Evolutionary conservation across 1,140 invertebrate species (phyloP), one percentile per base, ranked within the genome.

Genomic region (Acromyrmex echinatior): DNA sequence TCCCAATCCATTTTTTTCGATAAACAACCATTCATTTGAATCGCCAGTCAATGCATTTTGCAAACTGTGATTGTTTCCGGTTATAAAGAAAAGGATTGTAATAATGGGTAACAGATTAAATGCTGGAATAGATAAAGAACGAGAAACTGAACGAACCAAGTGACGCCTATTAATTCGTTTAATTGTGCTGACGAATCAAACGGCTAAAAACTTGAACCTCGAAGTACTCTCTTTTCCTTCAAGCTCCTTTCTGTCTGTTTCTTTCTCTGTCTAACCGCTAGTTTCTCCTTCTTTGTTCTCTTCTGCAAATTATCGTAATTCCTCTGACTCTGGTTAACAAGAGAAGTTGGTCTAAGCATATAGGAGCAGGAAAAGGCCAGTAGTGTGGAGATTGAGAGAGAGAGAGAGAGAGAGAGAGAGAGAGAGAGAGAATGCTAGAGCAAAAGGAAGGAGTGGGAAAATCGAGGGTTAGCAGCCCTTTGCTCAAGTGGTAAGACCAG

Each of bases 121-220:
- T 56, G 86, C 18, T 66, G 86, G 76, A 62, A 78, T 25, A 60
- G 49, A 53, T 58, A 87, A 51, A 60, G 56, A 58, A 45, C 10
- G 39, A 82, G 66, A 73, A 63, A 65, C n/a, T 84, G 80, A 91
- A 86, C 58, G 87, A 88, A 84, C 70, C 56, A 71, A 88, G 88
- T 88, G 84, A 66, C 89, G 90, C 88, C 92, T 94, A 93, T 94
- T 94, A 94, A 95, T 95, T 94, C 92, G 90, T 92, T 93, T 94
- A 94, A 94, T 94, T 94, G 94, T 91, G 93, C 93, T 93, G 93
- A 95, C 93, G 92, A 94, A 94, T 94, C 92, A 92, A 92, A 94
- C 89, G 87, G 56, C 89, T 91, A 85, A 92, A 90, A 92, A 92
- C 89, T 91, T 85, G 89, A 92, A 90, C 87, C 73, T 86, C 73